Conservation (phyloP, 2,113 vertebrate genomes). For the Corythornis madagascariensis region DNA sequence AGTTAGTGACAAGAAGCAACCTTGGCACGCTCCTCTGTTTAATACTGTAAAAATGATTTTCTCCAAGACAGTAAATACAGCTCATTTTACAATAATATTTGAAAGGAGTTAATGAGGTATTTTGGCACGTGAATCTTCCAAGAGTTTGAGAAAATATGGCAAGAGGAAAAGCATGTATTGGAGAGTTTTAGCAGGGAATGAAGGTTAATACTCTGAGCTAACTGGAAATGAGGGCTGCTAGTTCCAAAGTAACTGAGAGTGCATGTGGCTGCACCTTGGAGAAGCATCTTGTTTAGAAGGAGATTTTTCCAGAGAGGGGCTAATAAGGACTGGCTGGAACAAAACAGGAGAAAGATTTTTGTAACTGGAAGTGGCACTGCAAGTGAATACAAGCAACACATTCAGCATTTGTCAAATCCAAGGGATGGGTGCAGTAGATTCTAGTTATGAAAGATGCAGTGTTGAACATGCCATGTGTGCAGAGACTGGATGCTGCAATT, state of each 20-base stretch:
- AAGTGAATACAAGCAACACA: not conserved
- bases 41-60: not conserved
- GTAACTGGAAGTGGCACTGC: not conserved
- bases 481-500: not conserved
- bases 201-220: not conserved
- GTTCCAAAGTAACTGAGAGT: not conserved
- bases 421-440: not conserved
- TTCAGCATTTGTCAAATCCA: not conserved
- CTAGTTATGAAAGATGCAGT: not conserved
- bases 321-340: not conserved
- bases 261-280: not conserved
- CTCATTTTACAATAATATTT: not conserved
- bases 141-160: not conserved
- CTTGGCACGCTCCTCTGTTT: not conserved
- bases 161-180: not conserved
- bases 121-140: not conserved
- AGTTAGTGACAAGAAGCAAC: not conserved
- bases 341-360: not conserved
- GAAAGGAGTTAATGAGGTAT: not conserved
- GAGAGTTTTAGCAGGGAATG: not conserved
- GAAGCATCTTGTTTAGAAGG: not conserved
- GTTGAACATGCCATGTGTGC: accelerated
- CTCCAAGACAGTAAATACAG: not conserved
- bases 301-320: not conserved
- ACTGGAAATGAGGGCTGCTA: not conserved